phyloP scores from a whole-genome alignment of 1,140 invertebrate genomes.

The Lasioglossum baleicum region DNA sequence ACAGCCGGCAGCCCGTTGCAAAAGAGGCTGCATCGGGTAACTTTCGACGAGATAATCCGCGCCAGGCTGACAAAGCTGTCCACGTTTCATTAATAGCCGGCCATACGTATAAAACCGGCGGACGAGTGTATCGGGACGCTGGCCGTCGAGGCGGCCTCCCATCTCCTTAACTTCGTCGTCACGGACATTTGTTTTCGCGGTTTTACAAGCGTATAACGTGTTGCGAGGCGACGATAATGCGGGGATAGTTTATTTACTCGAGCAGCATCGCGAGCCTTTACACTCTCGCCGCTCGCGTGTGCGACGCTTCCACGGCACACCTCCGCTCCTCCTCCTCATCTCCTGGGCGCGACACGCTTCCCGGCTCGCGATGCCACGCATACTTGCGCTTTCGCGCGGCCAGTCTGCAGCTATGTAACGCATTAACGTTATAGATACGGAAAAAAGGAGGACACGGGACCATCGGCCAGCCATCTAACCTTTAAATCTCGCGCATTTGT shows the following conservation, averaged over 20 bases:
- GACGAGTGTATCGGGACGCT: slow-evolving; percentile 43
- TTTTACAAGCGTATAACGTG: slow-evolving; percentile 62
- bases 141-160: neutral
- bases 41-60: slow-evolving; percentile 66
- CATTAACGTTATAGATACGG: slow-evolving; percentile 72
- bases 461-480: slow-evolving; percentile 57
- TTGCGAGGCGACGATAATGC: slow-evolving; percentile 65
- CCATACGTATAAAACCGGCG: slow-evolving; percentile 55
- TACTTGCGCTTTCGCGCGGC: slow-evolving; percentile 46
- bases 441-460: slow-evolving; percentile 54
- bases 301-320: neutral
- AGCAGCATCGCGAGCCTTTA: neutral
- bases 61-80: slow-evolving; percentile 62
- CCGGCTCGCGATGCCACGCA: slow-evolving; percentile 22
- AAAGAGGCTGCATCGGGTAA: slow-evolving; percentile 32
- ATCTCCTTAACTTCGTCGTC: slow-evolving; percentile 47
- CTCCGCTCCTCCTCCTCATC: too few relatives aligned
- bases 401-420: slow-evolving; percentile 56
- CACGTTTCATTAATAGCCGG: slow-evolving; percentile 65
- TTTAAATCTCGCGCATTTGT: slow-evolving; percentile 62
- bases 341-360: neutral
- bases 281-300: slow-evolving; percentile 6
- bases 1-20: slow-evolving; percentile 33
- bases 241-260: slow-evolving; percentile 64
- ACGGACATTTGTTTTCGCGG: slow-evolving; percentile 65